phyloP scores from a whole-genome alignment of 2,888 invertebrate species.

The Phasia obesa region DNA sequence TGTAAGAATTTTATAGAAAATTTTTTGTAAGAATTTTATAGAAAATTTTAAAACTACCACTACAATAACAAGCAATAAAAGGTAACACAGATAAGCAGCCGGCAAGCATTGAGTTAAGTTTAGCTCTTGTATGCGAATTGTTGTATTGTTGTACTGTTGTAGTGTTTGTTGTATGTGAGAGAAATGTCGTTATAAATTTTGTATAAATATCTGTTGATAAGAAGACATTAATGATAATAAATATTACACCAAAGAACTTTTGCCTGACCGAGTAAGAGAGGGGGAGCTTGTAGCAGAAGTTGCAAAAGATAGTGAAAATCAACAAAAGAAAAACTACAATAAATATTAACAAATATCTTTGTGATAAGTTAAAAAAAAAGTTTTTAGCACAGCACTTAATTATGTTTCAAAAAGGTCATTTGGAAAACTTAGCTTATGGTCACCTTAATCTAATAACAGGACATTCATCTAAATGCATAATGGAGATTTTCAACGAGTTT shows the following conservation, averaged over 20 bases:
- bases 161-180: constrained; percentile 26
- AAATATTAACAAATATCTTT: constrained; percentile 31
- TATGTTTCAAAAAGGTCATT: not conserved
- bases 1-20: too few relatives aligned
- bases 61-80: constrained; percentile 40
- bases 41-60: constrained; percentile 25
- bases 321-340: constrained; percentile 53
- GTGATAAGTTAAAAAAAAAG: not conserved
- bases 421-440: not conserved
- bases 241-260: constrained; percentile 53
- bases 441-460: too few relatives aligned
- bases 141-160: constrained; percentile 15
- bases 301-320: constrained; percentile 32
- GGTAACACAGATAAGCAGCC: constrained; percentile 63
- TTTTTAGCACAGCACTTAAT: not conserved
- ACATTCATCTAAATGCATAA: too few relatives aligned
- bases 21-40: too few relatives aligned
- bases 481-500: too few relatives aligned
- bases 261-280: not conserved
- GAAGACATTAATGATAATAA: constrained; percentile 67
- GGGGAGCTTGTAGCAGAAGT: not conserved
- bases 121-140: constrained; percentile 28
- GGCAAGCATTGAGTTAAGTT: constrained; percentile 17
- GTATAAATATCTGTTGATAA: constrained; percentile 60
- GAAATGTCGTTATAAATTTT: constrained; percentile 58